Conservation (phyloP, 2,113 vertebrate species). For the Psophia crepitans region DNA sequence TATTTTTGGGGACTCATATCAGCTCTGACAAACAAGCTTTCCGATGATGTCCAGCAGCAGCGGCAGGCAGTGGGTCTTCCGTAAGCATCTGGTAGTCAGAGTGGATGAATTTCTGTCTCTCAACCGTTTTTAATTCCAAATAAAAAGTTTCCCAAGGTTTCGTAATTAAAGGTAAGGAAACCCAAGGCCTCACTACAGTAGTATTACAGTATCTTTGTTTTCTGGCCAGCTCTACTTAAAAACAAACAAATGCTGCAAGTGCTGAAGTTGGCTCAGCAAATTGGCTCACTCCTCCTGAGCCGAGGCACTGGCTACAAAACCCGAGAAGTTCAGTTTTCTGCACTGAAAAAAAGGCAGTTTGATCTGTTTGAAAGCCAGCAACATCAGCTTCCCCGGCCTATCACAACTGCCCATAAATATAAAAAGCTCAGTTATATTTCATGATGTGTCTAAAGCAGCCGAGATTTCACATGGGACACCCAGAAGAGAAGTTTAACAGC, state of each 20-base stretch:
- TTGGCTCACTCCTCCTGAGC: neutral
- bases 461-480: slow-evolving; percentile 24
- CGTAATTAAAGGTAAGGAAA: slow-evolving; percentile 14
- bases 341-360: neutral
- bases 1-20: neutral
- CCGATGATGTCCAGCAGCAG: neutral
- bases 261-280: slow-evolving; percentile 10
- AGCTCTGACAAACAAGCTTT: neutral
- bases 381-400: slow-evolving; percentile 13
- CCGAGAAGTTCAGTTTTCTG: neutral
- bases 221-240: slow-evolving; percentile 41
- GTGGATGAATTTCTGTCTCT: neutral
- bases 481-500: neutral
- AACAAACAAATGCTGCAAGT: slow-evolving; percentile 40
- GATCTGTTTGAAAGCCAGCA: slow-evolving; percentile 25
- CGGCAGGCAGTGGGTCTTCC: neutral
- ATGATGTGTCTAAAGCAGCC: neutral
- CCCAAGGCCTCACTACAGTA: neutral
- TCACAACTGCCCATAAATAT: neutral
- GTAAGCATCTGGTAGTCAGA: neutral
- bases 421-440: neutral
- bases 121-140: neutral
- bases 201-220: slow-evolving; percentile 10
- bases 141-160: neutral
- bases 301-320: neutral